Evolutionary conservation across 2,113 vertebrate species (phyloP).

Genomic region (Menura novaehollandiae): DNA sequence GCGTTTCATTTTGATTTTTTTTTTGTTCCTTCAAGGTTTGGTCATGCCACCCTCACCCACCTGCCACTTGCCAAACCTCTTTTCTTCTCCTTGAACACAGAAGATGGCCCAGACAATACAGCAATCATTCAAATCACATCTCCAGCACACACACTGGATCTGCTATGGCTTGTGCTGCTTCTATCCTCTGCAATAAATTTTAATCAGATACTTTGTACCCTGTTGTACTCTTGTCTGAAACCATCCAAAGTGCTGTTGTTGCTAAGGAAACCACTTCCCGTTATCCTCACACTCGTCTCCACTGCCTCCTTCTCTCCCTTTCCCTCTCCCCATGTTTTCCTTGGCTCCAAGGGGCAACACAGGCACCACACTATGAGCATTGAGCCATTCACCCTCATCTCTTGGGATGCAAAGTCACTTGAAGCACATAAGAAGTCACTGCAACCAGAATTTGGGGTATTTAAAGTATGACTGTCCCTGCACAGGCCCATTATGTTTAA

Average conservation of each 20-base stretch:
- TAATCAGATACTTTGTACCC: conserved; percentile 70
- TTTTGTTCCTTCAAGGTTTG: background rate
- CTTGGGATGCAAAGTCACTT: background rate
- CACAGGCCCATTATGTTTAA: background rate
- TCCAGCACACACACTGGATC: background rate
- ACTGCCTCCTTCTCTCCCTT: conserved; percentile 15
- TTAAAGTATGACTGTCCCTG: background rate
- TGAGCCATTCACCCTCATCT: background rate
- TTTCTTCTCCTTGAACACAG: background rate
- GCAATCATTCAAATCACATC: conserved; percentile 8
- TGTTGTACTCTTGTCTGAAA: conserved; percentile 63
- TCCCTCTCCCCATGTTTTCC: background rate
- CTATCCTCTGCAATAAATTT: conserved; percentile 64
- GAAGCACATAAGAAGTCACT: background rate
- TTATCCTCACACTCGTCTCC: conserved; percentile 14
- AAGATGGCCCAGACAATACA: background rate
- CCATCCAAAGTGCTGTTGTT: conserved; percentile 65
- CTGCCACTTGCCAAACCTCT: background rate
- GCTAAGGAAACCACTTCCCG: conserved; percentile 33
- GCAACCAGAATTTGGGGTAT: background rate
- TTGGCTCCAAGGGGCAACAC: background rate
- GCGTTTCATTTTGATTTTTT: background rate
- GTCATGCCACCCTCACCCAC: background rate
- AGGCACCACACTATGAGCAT: background rate
- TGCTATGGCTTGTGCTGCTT: conserved; percentile 15